phyloP scores from a whole-genome alignment of 1,140 invertebrate species.

The Drosophila grimshawi region DNA sequence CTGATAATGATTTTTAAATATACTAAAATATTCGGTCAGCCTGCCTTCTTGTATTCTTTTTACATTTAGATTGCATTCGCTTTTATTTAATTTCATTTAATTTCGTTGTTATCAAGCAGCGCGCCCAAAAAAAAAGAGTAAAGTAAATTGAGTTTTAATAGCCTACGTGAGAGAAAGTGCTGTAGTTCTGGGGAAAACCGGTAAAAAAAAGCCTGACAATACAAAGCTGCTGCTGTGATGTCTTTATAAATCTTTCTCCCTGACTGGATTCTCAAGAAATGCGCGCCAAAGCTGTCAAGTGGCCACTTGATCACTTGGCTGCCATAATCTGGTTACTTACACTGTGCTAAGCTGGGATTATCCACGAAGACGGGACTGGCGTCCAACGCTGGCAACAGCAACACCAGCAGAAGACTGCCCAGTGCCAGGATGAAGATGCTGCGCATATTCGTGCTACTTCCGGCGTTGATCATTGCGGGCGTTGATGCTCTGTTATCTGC shows the following conservation, averaged over 20 bases:
- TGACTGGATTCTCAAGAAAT: slow-evolving; percentile 43
- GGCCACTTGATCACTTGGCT: slow-evolving; percentile 18
- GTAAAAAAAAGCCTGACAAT: slow-evolving; percentile 9
- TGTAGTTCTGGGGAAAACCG: slow-evolving; percentile 65
- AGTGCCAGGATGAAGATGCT: slow-evolving; percentile 57
- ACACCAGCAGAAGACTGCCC: slow-evolving; percentile 49
- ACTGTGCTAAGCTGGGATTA: slow-evolving; percentile 84
- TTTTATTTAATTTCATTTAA: slow-evolving; percentile 41
- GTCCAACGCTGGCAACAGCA: slow-evolving; percentile 32
- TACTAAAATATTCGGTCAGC: background rate
- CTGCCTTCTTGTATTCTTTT: background rate
- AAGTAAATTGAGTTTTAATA: slow-evolving; percentile 48
- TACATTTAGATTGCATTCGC: slow-evolving; percentile 25
- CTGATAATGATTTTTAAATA: no score
- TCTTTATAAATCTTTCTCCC: slow-evolving; percentile 40
- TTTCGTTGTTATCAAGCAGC: slow-evolving; percentile 40
- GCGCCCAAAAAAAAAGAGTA: slow-evolving; percentile 48
- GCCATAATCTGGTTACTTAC: slow-evolving; percentile 65
- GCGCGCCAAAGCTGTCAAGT: slow-evolving; percentile 36
- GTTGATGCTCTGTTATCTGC: slow-evolving; percentile 14
- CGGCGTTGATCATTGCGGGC: slow-evolving; percentile 36
- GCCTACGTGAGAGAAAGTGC: slow-evolving; percentile 80
- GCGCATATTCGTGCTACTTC: slow-evolving; percentile 33
- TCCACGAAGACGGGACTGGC: slow-evolving; percentile 81
- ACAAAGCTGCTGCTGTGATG: slow-evolving; percentile 31